phyloP scores from a whole-genome alignment of 92 coral and sea anemone genomes.

The Epizoanthus illoricatus region DNA sequence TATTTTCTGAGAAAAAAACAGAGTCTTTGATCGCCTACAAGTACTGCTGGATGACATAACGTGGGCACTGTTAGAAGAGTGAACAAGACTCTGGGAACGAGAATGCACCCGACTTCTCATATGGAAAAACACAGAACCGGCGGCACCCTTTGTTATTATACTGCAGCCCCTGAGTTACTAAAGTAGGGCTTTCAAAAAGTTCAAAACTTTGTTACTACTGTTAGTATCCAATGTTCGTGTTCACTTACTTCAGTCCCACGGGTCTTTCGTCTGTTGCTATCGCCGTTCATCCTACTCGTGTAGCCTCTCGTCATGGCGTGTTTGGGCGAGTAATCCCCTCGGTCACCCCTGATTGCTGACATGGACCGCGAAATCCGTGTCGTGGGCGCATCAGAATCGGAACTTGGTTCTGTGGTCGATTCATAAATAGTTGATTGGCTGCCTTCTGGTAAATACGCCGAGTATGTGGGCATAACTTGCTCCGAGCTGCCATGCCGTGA shows the following conservation, averaged over 20 bases:
- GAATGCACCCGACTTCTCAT: too few species aligned
- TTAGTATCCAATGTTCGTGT: not conserved
- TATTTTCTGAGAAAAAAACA: too few species aligned
- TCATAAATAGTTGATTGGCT: not conserved
- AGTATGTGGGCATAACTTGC: constrained; percentile 6
- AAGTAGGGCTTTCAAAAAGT: too few species aligned
- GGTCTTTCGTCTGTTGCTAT: not conserved
- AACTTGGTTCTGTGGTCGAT: constrained; percentile 28
- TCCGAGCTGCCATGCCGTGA: not conserved
- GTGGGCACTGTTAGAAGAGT: too few species aligned
- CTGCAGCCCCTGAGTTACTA: too few species aligned
- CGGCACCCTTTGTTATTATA: too few species aligned
- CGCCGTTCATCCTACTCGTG: constrained; percentile 8
- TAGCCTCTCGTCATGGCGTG: not conserved
- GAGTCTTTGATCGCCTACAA: too few species aligned
- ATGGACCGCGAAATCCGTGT: constrained; percentile 11
- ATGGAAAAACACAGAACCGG: too few species aligned
- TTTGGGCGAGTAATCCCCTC: not conserved
- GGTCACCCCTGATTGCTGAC: not conserved
- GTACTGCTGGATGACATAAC: too few species aligned
- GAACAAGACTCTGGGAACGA: too few species aligned
- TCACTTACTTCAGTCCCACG: constrained; percentile 7
- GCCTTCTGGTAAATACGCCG: not conserved
- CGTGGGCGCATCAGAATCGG: constrained; percentile 19
- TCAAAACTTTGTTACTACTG: too few species aligned